These are phyloP conservation scores for Collichthys lucidus DNA, from an alignment of 2,113 vertebrate species.

Conservation along the genomic window DNA sequence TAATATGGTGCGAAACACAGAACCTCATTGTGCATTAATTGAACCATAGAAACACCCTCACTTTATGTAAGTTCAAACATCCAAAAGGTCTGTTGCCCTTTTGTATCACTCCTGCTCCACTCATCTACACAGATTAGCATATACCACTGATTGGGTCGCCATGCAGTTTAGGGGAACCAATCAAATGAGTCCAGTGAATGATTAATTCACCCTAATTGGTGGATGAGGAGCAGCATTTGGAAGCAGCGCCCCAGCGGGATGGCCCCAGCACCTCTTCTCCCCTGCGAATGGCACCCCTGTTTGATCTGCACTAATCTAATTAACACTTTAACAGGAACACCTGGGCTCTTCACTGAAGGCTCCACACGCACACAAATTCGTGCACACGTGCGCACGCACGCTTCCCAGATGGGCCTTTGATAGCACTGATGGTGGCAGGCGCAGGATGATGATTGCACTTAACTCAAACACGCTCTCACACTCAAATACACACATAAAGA, in stretches of 20 bases:
- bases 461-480: constrained; percentile 51
- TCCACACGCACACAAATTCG: not conserved
- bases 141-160: not conserved
- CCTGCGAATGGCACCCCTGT: constrained; percentile 66
- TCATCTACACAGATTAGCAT: not conserved
- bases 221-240: constrained; percentile 63
- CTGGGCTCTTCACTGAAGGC: constrained; percentile 79
- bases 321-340: constrained; percentile 85
- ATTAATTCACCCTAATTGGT: constrained; percentile 79
- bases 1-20: not conserved
- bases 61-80: not conserved
- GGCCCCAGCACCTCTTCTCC: constrained; percentile 68
- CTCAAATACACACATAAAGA: constrained; percentile 18
- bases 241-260: constrained; percentile 40
- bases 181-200: constrained; percentile 53
- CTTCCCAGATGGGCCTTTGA: constrained; percentile 84
- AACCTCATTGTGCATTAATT: not conserved
- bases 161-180: constrained; percentile 48
- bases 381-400: not conserved
- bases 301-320: constrained; percentile 86
- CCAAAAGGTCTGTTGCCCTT: not conserved
- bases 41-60: not conserved
- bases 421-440: constrained; percentile 75
- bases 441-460: constrained; percentile 73
- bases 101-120: not conserved